Conservation (phyloP, 2,113 vertebrate species). For the Epinephelus fuscoguttatus region DNA sequence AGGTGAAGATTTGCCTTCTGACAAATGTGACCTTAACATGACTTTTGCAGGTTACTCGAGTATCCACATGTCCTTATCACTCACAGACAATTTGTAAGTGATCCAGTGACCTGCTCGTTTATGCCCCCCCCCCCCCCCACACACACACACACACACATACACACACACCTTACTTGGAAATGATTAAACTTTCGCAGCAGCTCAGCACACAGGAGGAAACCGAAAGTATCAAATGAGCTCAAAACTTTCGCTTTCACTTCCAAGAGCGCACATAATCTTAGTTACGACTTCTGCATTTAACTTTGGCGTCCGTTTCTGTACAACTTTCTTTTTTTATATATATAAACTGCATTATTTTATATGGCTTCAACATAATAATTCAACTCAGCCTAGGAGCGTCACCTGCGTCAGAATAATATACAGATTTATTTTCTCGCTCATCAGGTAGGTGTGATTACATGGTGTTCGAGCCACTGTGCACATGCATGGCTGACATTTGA, state of each 20-base stretch:
- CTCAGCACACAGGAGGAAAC: conserved; percentile 69
- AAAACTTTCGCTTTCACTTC: conserved; percentile 84
- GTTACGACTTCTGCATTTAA: conserved; percentile 48
- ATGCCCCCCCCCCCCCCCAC: not conserved
- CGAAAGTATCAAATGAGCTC: conserved; percentile 72
- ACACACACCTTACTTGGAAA: conserved; percentile 21
- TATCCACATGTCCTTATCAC: not conserved
- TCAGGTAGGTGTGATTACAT: conserved; percentile 20
- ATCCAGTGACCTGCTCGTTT: not conserved
- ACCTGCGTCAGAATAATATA: not conserved
- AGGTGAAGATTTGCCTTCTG: not conserved
- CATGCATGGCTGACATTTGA: conserved; percentile 34
- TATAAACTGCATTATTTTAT: not conserved
- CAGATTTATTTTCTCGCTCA: not conserved
- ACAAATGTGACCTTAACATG: not conserved
- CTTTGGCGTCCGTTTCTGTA: conserved; percentile 4
- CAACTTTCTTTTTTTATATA: not conserved
- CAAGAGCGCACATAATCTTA: conserved; percentile 25
- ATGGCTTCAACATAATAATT: fast-evolving
- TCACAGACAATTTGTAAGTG: fast-evolving
- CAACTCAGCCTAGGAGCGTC: not conserved
- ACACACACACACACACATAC: too few species aligned
- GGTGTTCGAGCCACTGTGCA: not conserved
- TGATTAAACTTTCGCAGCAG: not conserved
- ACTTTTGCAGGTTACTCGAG: not conserved